Evolutionary conservation across 2,113 vertebrate genomes (phyloP), one percentile per base, ranked within the genome.

Genomic region (Machaerirhynchus nigripectus): DNA sequence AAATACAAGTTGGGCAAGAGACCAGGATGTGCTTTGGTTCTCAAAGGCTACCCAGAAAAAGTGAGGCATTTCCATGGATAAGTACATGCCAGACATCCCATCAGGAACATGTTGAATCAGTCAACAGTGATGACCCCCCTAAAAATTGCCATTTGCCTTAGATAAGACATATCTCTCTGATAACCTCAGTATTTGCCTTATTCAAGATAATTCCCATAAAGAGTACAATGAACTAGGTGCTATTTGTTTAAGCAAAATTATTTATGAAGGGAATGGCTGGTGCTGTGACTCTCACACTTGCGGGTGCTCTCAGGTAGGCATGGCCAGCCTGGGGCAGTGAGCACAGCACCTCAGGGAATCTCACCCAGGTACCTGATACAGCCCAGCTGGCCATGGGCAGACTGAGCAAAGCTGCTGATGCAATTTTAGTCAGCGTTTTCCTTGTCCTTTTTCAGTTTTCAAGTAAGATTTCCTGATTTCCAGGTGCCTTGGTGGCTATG

Each of bases 151-250:
- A 67, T 76, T 94, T 77, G 60, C 68, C 84, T 93, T 69, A 88
- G 93, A 95, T 95, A 95, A 94, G 83, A 95, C 94, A 44, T 96
- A 91, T 95, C 95, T 92, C 59, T 65, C 90, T 77, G 96, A 97
- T 96, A 96, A 97, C 91, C 90, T 96, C 59, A 74, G 49, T 96
- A 95, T 96, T 97, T 97, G 91, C 89, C 64, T 90, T 91, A 42
- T 85, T 77, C 84, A 44, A 95, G 90, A 79, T 92, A 92, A 86
- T 94, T 78, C 75, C 56, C 80, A 53, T 75, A 91, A 74, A 0
- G 1, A 90, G 76, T 56, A 74, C 81, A 87, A 78, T 67, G 73
- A 93, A 69, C 82, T 74, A 64, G 75, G 75, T 74, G 60, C 19
- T 95, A 42, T 96, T 96, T 96, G 83, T 70, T 90, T 88, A 96